These are phyloP conservation scores for Mesorhabditis belari DNA, from an alignment of 2,888 invertebrate species.

Conservation along the genomic window DNA sequence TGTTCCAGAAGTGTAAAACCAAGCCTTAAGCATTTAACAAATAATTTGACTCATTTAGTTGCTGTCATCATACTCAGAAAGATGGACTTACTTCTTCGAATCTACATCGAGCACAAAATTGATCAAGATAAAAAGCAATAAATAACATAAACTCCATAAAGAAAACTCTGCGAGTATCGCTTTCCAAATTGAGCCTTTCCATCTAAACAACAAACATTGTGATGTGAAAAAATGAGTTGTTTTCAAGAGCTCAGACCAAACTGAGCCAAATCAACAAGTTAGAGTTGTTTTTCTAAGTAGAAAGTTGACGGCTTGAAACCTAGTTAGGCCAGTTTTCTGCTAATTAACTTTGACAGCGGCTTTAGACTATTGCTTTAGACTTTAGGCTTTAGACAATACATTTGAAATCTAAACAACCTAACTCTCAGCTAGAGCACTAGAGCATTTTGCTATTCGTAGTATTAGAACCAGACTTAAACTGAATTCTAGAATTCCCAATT, in stretches of 20 bases:
- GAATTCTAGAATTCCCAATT: no score
- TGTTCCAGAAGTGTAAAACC: no score
- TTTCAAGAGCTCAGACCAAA: background rate
- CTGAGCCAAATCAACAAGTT: background rate
- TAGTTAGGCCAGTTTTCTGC: background rate
- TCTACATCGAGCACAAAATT: conserved; percentile 18
- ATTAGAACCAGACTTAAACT: background rate
- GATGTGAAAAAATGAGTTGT: background rate
- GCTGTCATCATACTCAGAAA: no score
- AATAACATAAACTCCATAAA: conserved; percentile 22
- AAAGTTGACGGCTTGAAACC: background rate
- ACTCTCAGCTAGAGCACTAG: no score
- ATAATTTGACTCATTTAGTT: no score
- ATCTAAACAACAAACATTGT: conserved; percentile 14
- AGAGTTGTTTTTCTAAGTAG: background rate
- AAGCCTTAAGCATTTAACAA: background rate
- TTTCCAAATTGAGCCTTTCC: conserved; percentile 32
- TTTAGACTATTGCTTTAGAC: no score
- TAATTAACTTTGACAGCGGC: background rate
- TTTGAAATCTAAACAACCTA: no score
- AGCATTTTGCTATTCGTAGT: no score
- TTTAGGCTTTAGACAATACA: no score
- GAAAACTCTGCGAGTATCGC: conserved; percentile 24
- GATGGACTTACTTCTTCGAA: background rate
- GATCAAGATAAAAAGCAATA: conserved; percentile 19